phyloP scores from a whole-genome alignment of 2,888 invertebrate genomes.

The Acronicta aceris region DNA sequence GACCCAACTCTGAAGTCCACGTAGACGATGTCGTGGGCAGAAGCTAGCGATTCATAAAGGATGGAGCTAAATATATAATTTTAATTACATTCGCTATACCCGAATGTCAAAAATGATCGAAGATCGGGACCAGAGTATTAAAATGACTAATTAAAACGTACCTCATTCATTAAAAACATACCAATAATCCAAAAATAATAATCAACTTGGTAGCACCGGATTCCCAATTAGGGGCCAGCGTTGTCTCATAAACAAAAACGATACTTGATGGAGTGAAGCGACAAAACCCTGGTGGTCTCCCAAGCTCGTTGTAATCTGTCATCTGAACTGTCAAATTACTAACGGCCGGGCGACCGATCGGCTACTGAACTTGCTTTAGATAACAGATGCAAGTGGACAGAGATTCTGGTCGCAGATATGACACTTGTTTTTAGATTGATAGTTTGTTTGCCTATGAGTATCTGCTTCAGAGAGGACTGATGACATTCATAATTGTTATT shows the following conservation, averaged over 20 bases:
- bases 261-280: slow-evolving; percentile 74
- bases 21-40: no score
- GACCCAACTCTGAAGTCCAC: no score
- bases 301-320: slow-evolving; percentile 85
- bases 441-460: slow-evolving; percentile 46
- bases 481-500: no score
- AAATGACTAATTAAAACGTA: slow-evolving; percentile 42
- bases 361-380: slow-evolving; percentile 88
- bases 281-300: slow-evolving; percentile 86
- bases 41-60: background rate
- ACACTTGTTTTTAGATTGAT: slow-evolving; percentile 30
- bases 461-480: slow-evolving; percentile 37
- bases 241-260: slow-evolving; percentile 78
- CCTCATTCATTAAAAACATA: slow-evolving; percentile 41
- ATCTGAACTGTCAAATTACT: slow-evolving; percentile 89
- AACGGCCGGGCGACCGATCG: slow-evolving; percentile 88
- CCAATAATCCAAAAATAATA: slow-evolving; percentile 34
- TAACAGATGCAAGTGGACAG: slow-evolving; percentile 78
- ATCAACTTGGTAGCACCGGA: slow-evolving; percentile 62
- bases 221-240: slow-evolving; percentile 74
- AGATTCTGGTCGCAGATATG: slow-evolving; percentile 61
- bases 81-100: slow-evolving; percentile 6
- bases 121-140: slow-evolving; percentile 8
- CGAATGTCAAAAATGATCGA: slow-evolving; percentile 43
- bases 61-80: slow-evolving; percentile 12